Base-by-base conservation (phyloP, 2,113 vertebrate genomes). In the Epinephelus moara region DNA sequence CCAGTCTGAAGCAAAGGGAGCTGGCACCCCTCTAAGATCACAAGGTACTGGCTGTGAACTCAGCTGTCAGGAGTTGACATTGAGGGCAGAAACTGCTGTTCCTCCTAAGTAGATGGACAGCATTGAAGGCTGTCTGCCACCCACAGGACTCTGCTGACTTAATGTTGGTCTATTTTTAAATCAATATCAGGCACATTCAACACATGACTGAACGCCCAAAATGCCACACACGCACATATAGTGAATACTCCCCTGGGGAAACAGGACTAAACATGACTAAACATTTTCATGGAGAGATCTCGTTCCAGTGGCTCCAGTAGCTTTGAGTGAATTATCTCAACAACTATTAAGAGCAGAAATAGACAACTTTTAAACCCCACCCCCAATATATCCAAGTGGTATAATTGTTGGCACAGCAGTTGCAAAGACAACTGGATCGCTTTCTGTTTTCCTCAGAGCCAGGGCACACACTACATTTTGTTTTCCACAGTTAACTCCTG, bases 151-250 rank as follows among this genome's bases (percentile, higher is more conserved):
- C 68, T 56, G 19, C 57, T 57, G 75, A 47, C 70, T 89, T 86
- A 85, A 84, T 82, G 57, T 49, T 59, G 27, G 47, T 77, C 88
- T 94, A 91, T 91, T 91, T 91, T 83, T 87, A 88, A 85, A 78
- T 64, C 25, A 15, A 52, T 78, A 85, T 87, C 82, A 76, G 75
- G 30, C 72, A 67, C 73, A 80, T 69, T 78, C 52, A 74, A 50
- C 77, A 71, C 77, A 82, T 88, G 89, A 81, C 89, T 80, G 81
- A 59, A 70, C 60, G 55, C 23, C 62, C 9, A 42, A 60, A 81
- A 71, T 68, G 67, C 15, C 73, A 75, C 52, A 52, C n/a, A 64
- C 3, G 30, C 75, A 45, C 55, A 21, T 30, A 69, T 14, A 45
- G 21, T 53, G 55, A 52, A 27, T 67, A 21, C 21, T n/a, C 74